Evolutionary conservation across 2,888 invertebrate genomes (phyloP), one percentile per base, ranked within the genome.

Genomic region (Shargacucullia verbasci): DNA sequence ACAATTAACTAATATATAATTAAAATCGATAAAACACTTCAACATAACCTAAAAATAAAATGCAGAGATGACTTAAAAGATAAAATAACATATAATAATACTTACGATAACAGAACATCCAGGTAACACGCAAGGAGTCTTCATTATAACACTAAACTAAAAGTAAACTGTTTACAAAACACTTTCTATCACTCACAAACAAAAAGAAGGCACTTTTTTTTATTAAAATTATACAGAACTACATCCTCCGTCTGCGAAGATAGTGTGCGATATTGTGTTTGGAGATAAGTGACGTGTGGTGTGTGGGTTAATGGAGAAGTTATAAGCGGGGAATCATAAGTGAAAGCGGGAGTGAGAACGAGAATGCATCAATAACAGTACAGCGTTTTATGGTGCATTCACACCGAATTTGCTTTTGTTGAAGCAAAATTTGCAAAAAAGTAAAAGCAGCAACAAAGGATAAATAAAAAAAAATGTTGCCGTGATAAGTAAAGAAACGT

Each of bases 51-150:
- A 4, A 33, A 43, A 49, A 46, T 20, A 29, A 50, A 43, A 50
- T 46, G 47, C 41, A 55, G 7, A 29, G 8, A 48, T 49, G 45
- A 41, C 3, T 46, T 12, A 39, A 43, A 49, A 50, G 40, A 61
- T 29, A 33, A 49, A 2, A 29, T n/a, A n/a, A n/a, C n/a, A n/a
- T n/a, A n/a, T n/a, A n/a, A n/a, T n/a, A n/a, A n/a, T 73, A 88
- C 92, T 92, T 64, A 92, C 92, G 56, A 90, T 76, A 34, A 62
- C 62, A 7, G 80, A 82, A 65, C 91, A 91, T 71, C 92, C 87
- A 13, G 91, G 90, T 10, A 91, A 44, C n/a, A 90, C 62, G 64
- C 92, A 91, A 11, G 87, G 85, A 34, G 76, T 78, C 78, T 86
- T 88, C 91, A 91, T 92, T 56, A 13, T 81, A 1, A 31, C 50